A percentile compares a stretch with the other conserved stretches of the same genome.
Conservation (phyloP, 2,888 invertebrate genomes). For the Mythimna impura region DNA sequence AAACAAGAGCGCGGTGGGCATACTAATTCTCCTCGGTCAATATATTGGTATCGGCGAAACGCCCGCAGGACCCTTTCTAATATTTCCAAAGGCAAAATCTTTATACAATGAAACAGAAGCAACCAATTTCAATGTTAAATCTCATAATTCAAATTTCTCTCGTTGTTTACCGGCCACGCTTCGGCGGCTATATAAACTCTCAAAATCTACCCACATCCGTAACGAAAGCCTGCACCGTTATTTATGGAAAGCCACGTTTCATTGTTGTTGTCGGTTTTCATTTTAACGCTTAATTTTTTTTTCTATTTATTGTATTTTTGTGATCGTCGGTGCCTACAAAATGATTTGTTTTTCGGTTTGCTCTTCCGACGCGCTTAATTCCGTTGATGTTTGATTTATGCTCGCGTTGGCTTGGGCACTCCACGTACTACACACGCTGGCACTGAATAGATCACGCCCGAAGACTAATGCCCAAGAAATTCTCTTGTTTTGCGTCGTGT, state of each 20-base stretch:
- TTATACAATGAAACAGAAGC: constrained; percentile 83
- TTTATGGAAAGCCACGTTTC: constrained; percentile 88
- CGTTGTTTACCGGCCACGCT: constrained; percentile 84
- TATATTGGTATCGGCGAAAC: constrained; percentile 81
- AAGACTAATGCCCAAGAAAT: constrained; percentile 79
- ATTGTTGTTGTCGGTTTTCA: constrained; percentile 88
- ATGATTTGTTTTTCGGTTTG: constrained; percentile 84
- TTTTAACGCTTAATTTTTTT: constrained; percentile 86
- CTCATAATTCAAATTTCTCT: constrained; percentile 87
- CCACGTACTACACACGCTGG: constrained; percentile 65
- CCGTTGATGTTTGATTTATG: constrained; percentile 80
- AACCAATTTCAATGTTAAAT: constrained; percentile 84
- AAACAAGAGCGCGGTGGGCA: constrained; percentile 84
- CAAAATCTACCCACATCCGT: constrained; percentile 88
- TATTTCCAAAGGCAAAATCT: constrained; percentile 79
- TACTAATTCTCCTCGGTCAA: constrained; percentile 87
- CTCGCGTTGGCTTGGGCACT: constrained; percentile 66
- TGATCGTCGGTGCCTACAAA: constrained; percentile 72
- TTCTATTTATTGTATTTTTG: constrained; percentile 81
- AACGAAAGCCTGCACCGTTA: constrained; percentile 87
- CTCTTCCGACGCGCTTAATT: constrained; percentile 80
- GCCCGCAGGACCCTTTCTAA: constrained; percentile 70
- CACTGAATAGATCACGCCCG: constrained; percentile 72
- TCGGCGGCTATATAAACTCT: constrained; percentile 85
- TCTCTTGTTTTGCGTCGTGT: constrained; percentile 78